phyloP scores from a whole-genome alignment of 2,797 vertebrate genomes.

The Coluber constrictor region DNA sequence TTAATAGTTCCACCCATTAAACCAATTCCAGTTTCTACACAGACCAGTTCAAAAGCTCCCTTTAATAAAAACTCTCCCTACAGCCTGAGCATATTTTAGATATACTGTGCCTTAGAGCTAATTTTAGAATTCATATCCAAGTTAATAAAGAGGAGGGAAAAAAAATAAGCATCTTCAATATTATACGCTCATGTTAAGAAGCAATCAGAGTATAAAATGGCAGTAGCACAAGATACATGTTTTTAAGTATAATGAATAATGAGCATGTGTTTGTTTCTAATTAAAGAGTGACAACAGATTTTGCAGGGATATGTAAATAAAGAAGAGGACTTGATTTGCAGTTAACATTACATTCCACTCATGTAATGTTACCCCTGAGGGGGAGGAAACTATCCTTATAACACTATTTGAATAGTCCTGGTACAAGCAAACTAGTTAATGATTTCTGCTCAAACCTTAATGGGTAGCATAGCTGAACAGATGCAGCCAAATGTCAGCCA shows the following conservation, averaged over 20 bases:
- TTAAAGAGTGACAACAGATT: conserved; percentile 2
- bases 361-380: not conserved
- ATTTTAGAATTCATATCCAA: not conserved
- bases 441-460: conserved; percentile 21
- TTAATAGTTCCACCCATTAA: not conserved
- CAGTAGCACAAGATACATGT: not conserved
- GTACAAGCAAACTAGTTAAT: conserved; percentile 19
- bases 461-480: conserved; percentile 16
- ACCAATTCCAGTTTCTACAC: not conserved
- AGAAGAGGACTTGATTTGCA: conserved; percentile 2
- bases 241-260: conserved; percentile 8
- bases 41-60: not conserved
- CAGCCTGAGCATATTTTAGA: not conserved
- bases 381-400: not conserved
- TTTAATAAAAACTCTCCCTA: not conserved
- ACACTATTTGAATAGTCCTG: conserved; percentile 4
- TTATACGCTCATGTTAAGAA: not conserved
- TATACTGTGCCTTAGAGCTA: not conserved
- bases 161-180: not conserved
- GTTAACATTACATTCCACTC: not conserved
- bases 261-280: conserved; percentile 14
- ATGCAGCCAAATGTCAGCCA: conserved; percentile 27
- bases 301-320: not conserved
- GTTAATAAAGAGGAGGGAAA: not conserved
- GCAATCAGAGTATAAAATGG: not conserved